A percentile compares a stretch with the other conserved stretches of the same genome.
Conservation (phyloP, 2,797 vertebrate genomes). For the Sebastes nivosus region DNA sequence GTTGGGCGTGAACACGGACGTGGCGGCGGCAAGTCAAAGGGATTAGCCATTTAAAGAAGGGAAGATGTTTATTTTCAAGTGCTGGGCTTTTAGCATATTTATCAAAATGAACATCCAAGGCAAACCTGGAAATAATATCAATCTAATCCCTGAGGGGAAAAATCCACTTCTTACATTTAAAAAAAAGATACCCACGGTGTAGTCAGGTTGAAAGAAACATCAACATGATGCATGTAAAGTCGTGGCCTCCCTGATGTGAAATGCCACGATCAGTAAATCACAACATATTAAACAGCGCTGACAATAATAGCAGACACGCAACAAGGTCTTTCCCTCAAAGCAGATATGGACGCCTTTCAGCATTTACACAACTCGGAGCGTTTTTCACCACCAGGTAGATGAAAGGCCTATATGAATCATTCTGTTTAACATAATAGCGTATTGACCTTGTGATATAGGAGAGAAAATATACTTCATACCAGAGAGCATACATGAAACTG, state of each 20-base stretch:
- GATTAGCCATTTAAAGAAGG: conserved; percentile 74
- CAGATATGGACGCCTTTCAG: conserved; percentile 38
- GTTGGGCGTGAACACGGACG: conserved; percentile 71
- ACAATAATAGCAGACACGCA: conserved; percentile 28
- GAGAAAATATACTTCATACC: conserved; percentile 45
- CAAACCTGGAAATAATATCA: conserved; percentile 53
- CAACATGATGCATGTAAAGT: conserved; percentile 48
- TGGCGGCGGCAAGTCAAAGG: conserved; percentile 74
- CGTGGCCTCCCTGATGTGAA: conserved; percentile 38
- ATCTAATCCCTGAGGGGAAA: conserved; percentile 45
- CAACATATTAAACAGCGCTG: conserved; percentile 26
- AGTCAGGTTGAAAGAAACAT: conserved; percentile 53
- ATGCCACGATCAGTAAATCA: conserved; percentile 53
- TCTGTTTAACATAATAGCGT: conserved; percentile 63
- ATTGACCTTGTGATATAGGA: conserved; percentile 63
- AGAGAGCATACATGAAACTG: conserved; percentile 21
- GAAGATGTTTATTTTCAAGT: conserved; percentile 71
- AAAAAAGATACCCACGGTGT: conserved; percentile 30
- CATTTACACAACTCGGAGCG: conserved; percentile 32
- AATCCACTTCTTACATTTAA: conserved; percentile 24
- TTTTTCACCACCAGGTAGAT: conserved; percentile 52
- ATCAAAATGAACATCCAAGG: conserved; percentile 68
- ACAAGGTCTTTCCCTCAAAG: conserved; percentile 27
- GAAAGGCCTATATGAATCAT: conserved; percentile 58
- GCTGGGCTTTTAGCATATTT: conserved; percentile 62